Conservation (phyloP, 2,797 vertebrate genomes). For the Betta splendens region DNA sequence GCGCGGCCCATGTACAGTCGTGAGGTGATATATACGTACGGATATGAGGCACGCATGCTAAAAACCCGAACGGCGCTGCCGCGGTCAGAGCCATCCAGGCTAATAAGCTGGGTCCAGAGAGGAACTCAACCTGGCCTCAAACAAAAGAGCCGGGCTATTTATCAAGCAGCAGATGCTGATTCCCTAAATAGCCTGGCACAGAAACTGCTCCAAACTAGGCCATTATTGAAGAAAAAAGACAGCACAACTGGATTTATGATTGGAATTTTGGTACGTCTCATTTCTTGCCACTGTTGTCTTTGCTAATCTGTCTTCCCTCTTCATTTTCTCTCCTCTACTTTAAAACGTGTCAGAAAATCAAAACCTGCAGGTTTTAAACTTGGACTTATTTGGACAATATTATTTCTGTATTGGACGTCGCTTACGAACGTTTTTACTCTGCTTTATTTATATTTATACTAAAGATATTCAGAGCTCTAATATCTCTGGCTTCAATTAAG, state of each 20-base stretch:
- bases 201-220: constrained; percentile 84
- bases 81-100: constrained; percentile 60
- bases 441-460: constrained; percentile 79
- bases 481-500: constrained; percentile 88
- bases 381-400: constrained; percentile 58
- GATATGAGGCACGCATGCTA: constrained; percentile 32
- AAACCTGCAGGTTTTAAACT: constrained; percentile 22
- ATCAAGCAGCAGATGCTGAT: constrained; percentile 84
- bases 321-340: constrained; percentile 15
- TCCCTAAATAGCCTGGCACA: constrained; percentile 86
- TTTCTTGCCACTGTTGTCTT: constrained; percentile 36
- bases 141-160: constrained; percentile 83
- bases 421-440: constrained; percentile 56
- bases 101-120: constrained; percentile 67
- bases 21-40: neutral
- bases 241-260: constrained; percentile 71
- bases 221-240: constrained; percentile 76
- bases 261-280: constrained; percentile 57
- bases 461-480: constrained; percentile 80
- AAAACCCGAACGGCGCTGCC: constrained; percentile 26
- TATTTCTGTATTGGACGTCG: constrained; percentile 61
- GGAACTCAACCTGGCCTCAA: constrained; percentile 81
- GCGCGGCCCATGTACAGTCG: neutral
- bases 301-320: constrained; percentile 25
- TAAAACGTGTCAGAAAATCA: constrained; percentile 24